These are phyloP conservation scores for Scaptodrosophila lebanonensis DNA, from an alignment of 1,140 invertebrate species.

Conservation along the genomic window DNA sequence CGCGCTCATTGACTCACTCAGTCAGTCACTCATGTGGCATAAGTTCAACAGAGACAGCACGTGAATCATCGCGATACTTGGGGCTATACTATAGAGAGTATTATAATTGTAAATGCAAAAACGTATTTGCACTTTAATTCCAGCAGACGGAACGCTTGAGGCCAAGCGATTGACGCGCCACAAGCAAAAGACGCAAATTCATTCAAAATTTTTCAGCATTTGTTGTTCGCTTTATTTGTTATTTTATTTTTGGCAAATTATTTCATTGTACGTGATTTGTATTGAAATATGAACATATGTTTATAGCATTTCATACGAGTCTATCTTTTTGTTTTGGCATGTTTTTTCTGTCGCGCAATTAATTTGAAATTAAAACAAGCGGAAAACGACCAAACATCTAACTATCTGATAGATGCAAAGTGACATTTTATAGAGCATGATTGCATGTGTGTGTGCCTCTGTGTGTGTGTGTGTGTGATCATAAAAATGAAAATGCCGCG, in stretches of 20 bases:
- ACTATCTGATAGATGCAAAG: conserved; percentile 59
- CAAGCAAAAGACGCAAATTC: conserved; percentile 54
- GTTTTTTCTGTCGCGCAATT: conserved; percentile 5
- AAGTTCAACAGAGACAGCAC: conserved; percentile 34
- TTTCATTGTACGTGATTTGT: conserved; percentile 53
- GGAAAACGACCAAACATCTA: conserved; percentile 23
- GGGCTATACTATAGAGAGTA: background rate
- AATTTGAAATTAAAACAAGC: conserved; percentile 28
- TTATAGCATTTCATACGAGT: too few species aligned
- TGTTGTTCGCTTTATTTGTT: conserved; percentile 20
- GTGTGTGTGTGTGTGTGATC: conserved; percentile 42
- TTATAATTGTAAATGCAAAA: conserved; percentile 18
- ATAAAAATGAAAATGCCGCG: conserved; percentile 50
- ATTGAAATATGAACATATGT: too few species aligned
- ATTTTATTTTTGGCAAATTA: conserved; percentile 38
- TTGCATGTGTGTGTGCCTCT: conserved; percentile 32
- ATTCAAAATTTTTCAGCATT: conserved; percentile 33
- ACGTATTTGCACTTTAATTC: conserved; percentile 19
- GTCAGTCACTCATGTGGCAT: conserved; percentile 40
- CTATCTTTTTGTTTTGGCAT: too few species aligned
- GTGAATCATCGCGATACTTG: conserved; percentile 34
- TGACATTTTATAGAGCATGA: too few species aligned
- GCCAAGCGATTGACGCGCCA: too few species aligned
- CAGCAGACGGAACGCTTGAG: conserved; percentile 12
- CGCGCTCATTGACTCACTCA: too few species aligned